A percentile compares a stretch with the other conserved stretches of the same genome.
These are phyloP conservation scores for Excalfactoria chinensis DNA, from an alignment of 2,113 vertebrate species.

Conservation along the genomic window DNA sequence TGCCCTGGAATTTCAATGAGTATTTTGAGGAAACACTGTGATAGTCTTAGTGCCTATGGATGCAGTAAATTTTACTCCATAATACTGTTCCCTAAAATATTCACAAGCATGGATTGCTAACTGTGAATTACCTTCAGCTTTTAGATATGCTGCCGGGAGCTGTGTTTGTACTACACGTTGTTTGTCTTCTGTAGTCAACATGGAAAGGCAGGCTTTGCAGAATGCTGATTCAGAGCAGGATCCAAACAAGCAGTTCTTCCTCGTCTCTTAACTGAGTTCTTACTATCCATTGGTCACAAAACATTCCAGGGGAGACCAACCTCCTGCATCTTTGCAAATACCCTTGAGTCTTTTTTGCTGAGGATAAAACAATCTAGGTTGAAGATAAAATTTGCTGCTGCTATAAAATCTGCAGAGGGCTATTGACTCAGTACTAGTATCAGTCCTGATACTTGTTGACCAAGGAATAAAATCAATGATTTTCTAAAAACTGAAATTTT, in stretches of 20 bases:
- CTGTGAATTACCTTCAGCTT: not conserved
- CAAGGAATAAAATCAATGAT: not conserved
- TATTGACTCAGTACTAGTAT: not conserved
- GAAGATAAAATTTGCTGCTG: not conserved
- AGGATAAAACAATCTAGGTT: not conserved
- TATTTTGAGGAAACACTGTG: not conserved
- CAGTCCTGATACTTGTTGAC: not conserved
- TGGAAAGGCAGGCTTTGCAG: not conserved
- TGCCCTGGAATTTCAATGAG: not conserved
- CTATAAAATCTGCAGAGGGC: not conserved
- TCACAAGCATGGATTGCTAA: not conserved
- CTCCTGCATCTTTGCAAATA: not conserved
- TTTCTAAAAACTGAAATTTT: not conserved
- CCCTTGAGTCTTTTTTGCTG: not conserved
- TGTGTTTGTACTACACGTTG: not conserved
- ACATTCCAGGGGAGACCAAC: not conserved
- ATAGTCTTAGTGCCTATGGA: not conserved
- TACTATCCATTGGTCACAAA: not conserved
- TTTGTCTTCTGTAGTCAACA: not conserved
- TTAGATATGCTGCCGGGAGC: not conserved
- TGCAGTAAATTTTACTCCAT: not conserved
- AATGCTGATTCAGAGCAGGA: not conserved
- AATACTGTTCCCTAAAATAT: not conserved
- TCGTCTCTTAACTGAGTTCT: not conserved
- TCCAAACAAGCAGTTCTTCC: not conserved